Conservation (phyloP, 2,888 invertebrate genomes). For the Monochamus alternatus region DNA sequence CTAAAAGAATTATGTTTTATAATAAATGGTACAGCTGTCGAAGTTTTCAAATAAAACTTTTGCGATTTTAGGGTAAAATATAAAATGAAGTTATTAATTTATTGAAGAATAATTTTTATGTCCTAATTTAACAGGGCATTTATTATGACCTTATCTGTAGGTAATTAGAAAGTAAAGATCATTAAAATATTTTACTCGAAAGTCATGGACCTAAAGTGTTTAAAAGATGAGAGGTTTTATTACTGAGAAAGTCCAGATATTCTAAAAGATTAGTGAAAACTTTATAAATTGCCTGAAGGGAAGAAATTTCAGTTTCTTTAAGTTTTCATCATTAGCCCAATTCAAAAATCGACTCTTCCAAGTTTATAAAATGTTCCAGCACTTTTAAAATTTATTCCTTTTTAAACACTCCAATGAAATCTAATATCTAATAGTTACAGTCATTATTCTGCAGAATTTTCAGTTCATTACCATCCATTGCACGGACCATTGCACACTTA, state of each 20-base stretch:
- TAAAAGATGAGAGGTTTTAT: constrained; percentile 61
- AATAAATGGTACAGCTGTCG: constrained; percentile 42
- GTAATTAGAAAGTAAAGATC: constrained; percentile 52
- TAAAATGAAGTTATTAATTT: constrained; percentile 43
- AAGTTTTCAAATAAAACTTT: constrained; percentile 49
- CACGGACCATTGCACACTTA: constrained; percentile 12
- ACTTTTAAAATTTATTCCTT: constrained; percentile 42
- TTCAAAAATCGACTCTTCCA: constrained; percentile 59
- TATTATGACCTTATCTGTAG: constrained; percentile 51
- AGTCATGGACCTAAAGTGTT: constrained; percentile 57
- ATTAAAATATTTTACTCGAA: constrained; percentile 58
- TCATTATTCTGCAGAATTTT: constrained; percentile 29
- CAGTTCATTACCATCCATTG: constrained; percentile 24
- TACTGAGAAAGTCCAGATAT: constrained; percentile 65
- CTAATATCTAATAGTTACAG: constrained; percentile 40
- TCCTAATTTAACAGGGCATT: constrained; percentile 47
- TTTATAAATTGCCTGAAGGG: constrained; percentile 63
- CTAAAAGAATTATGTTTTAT: constrained; percentile 20
- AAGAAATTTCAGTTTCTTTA: constrained; percentile 59
- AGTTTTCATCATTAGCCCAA: constrained; percentile 63
- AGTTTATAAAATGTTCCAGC: constrained; percentile 49
- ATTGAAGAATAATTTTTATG: constrained; percentile 48
- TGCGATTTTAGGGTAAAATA: constrained; percentile 43
- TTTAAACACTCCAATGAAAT: constrained; percentile 34
- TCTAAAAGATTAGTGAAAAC: constrained; percentile 65